phyloP scores from a whole-genome alignment of 1,140 invertebrate species.

The Subanguina moxae region DNA sequence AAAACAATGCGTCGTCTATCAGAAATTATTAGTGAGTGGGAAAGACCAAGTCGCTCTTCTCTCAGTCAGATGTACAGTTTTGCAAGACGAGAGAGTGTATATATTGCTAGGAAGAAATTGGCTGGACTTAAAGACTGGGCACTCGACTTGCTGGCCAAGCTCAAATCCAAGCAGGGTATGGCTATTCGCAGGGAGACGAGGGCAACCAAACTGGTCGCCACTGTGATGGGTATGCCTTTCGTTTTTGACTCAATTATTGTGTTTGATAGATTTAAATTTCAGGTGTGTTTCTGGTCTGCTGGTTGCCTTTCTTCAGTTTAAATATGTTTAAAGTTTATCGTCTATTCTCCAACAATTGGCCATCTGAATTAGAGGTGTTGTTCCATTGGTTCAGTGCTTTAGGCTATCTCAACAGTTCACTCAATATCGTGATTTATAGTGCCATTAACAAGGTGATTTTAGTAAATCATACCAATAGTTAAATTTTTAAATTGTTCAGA shows the following conservation, averaged over 20 bases:
- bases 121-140: slow-evolving; percentile 59
- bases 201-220: slow-evolving; percentile 57
- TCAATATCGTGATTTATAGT: slow-evolving; percentile 58
- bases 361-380: slow-evolving; percentile 40
- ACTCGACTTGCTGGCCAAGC: slow-evolving; percentile 56
- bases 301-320: slow-evolving; percentile 58
- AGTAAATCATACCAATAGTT: neutral
- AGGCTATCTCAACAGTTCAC: slow-evolving; percentile 56
- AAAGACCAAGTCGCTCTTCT: slow-evolving; percentile 52
- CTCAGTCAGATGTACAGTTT: slow-evolving; percentile 56
- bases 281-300: slow-evolving; percentile 58
- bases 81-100: slow-evolving; percentile 54
- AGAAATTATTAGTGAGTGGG: slow-evolving; percentile 58
- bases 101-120: slow-evolving; percentile 57
- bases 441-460: slow-evolving; percentile 56
- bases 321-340: slow-evolving; percentile 59
- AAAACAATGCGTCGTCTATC: slow-evolving; percentile 55
- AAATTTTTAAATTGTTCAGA: neutral
- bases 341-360: slow-evolving; percentile 44
- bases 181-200: slow-evolving; percentile 56
- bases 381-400: slow-evolving; percentile 59
- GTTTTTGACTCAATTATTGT: too few relatives aligned
- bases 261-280: slow-evolving; percentile 20
- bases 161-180: slow-evolving; percentile 59
- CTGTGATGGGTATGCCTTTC: slow-evolving; percentile 54